Evolutionary conservation across 2,888 invertebrate species (phyloP), one percentile per base, ranked within the genome.

Genomic region (Agrochola lota): DNA sequence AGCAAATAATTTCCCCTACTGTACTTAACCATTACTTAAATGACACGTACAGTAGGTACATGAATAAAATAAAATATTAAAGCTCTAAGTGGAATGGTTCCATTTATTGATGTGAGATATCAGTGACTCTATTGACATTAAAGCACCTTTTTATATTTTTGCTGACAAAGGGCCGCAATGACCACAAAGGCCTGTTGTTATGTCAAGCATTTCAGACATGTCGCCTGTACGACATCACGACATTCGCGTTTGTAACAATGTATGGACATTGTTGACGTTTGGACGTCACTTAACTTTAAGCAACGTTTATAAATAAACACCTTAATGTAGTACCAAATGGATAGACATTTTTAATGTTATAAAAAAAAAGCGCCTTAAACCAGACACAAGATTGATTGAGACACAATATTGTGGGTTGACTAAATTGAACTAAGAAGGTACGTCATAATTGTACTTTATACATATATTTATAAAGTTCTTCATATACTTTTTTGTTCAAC

Each of bases 151-250:
- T 76, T 76, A 74, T 72, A 71, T 81, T 67, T 77, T 57, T 30
- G 23, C 59, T 69, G 72, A 73, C 76, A 79, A 81, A 77, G 55
- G 62, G 55, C 20, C 1, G 40, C 59, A 49, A 60, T 76, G 71
- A 59, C 84, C 81, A 85, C 85, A 86, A 86, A 86, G 81, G 67
- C 55, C 26, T 71, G 74, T 74, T 75, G 81, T 74, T 49, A 76
- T 78, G 79, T 81, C 76, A 78, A 75, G 52, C 52, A 71, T 78
- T 83, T 78, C 35, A 35, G 66, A 43, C 40, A 77, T 74, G 73
- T 74, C 46, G n/a, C 23, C 46, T 35, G 66, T 62, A 59, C 26
- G 73, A 71, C 26, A 72, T 63, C 46, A 35, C 9, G 71, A 74
- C 62, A 35, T 30, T 60, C n/a, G 40, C 20, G 57, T n/a, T n/a